Percentiles rank a stretch among this genome's conserved stretches.
phyloP scores from a whole-genome alignment of 2,113 vertebrate genomes.

The Zosterops pallidus region DNA sequence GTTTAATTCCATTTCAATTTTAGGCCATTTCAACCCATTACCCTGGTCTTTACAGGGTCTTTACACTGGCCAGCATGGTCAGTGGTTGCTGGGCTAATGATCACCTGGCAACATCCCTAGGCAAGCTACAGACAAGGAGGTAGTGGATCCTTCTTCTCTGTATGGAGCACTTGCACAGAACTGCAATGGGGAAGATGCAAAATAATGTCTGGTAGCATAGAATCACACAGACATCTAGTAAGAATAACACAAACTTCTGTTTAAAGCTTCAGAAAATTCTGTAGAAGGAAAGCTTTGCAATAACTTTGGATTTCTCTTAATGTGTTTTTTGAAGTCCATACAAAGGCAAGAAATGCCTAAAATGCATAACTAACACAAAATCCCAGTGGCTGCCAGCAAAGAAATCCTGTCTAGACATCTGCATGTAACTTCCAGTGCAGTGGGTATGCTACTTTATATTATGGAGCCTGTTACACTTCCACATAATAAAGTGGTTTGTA shows the following conservation, averaged over 20 bases:
- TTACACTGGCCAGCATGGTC: rapidly evolving
- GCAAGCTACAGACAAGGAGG: neutral
- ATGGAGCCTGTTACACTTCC: neutral
- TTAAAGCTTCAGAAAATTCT: neutral
- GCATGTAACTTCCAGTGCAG: neutral
- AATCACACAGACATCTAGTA: neutral
- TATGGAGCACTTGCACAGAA: neutral
- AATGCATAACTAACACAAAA: neutral
- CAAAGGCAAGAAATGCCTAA: neutral
- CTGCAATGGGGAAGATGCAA: neutral
- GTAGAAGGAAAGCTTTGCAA: neutral
- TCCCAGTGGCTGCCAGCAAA: neutral
- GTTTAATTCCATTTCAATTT: neutral
- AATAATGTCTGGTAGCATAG: neutral
- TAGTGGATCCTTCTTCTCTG: neutral
- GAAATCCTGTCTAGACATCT: neutral
- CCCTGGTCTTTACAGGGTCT: neutral
- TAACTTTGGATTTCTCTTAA: neutral
- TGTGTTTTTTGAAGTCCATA: neutral
- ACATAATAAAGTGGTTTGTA: neutral
- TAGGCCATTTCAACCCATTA: neutral
- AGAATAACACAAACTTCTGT: neutral
- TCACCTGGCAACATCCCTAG: neutral
- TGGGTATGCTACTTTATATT: neutral
- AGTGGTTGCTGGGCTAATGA: neutral